These are phyloP conservation scores for Pungitius pungitius DNA, from an alignment of 2,113 vertebrate genomes.

Conservation along the genomic window DNA sequence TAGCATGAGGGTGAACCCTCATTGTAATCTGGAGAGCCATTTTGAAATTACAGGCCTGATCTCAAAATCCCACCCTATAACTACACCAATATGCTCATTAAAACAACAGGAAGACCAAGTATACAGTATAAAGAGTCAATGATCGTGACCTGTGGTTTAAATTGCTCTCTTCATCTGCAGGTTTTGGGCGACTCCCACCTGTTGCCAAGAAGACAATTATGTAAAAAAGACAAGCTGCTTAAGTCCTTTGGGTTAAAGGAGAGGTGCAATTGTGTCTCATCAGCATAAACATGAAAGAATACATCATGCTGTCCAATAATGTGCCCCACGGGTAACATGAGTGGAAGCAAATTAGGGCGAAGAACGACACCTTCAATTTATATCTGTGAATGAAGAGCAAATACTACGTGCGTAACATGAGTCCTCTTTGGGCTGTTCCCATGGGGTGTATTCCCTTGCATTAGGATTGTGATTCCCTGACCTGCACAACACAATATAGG, in stretches of 20 bases:
- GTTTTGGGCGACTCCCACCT: not conserved
- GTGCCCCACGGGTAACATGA: not conserved
- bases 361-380: conserved; percentile 8
- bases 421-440: not conserved
- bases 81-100: not conserved
- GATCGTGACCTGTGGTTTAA: conserved; percentile 22
- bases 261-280: conserved; percentile 10
- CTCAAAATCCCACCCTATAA: not conserved
- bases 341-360: conserved; percentile 20
- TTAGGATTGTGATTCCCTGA: not conserved
- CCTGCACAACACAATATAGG: not conserved
- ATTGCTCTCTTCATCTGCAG: conserved; percentile 6
- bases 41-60: not conserved
- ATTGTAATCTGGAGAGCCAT: not conserved
- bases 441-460: not conserved
- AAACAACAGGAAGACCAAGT: not conserved
- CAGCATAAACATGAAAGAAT: conserved; percentile 24
- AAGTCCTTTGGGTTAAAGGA: conserved; percentile 7
- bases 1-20: not conserved
- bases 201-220: conserved; percentile 41
- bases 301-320: conserved; percentile 24
- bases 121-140: not conserved
- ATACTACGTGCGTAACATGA: not conserved
- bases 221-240: conserved; percentile 23
- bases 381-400: conserved; percentile 9